Evolutionary conservation across 2,888 invertebrate genomes (phyloP), one percentile per base, ranked within the genome.

Genomic region (Mythimna albipuncta): DNA sequence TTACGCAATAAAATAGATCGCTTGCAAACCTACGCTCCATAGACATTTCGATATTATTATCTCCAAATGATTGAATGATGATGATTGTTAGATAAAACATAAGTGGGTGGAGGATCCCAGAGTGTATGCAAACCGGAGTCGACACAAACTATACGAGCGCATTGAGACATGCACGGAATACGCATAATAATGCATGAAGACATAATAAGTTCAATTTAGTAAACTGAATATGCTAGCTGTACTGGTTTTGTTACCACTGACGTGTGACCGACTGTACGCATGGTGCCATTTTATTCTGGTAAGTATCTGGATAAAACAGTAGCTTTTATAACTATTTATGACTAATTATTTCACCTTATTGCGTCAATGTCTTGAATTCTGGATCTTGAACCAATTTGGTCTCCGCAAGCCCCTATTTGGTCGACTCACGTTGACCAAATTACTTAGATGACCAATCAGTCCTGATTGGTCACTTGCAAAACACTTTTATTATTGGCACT

Each of bases 71-170:
- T n/a, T n/a, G n/a, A n/a, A n/a, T n/a, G n/a, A n/a, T n/a, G n/a
- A n/a, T 57, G 74, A 76, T 61, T 66, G 85, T 76, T 38, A 82
- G 67, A 81, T 85, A 77, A 78, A 75, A 58, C 72, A 75, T 57
- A 68, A 76, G 90, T 90, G 88, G 91, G 91, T 82, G 91, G 88
- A 79, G 76, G 74, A 83, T 87, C 83, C 79, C 85, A 75, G 75
- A 81, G 93, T 92, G 94, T 94, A 91, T 94, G 94, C 90, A 86
- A 82, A 84, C 86, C 76, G 78, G 84, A 79, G 70, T 62, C 72
- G 72, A 65, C 72, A 69, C 72, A 64, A 82, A 69, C 67, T 66
- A 50, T 59, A 78, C 61, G 69, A 73, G 69, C 72, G 72, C 77
- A 79, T 70, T 75, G 69, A 67, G 69, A 73, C 65, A 55, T n/a